Evolutionary conservation across 1,140 invertebrate species (phyloP).

Genomic region (Vollenhovia emeryi): DNA sequence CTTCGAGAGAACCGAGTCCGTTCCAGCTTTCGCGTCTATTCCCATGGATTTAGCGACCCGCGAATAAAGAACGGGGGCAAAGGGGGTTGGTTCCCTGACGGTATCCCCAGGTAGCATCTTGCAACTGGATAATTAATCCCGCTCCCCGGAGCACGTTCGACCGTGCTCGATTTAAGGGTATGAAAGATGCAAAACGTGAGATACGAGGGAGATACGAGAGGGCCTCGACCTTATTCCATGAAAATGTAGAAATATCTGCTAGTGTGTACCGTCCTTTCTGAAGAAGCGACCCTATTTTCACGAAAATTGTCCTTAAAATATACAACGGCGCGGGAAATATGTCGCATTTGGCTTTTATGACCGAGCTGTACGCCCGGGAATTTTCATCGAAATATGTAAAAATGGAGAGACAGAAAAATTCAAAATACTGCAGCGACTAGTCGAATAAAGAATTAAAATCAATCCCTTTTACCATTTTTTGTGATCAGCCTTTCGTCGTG

Average conservation of each 20-base stretch:
- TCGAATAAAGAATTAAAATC: slow-evolving; percentile 14
- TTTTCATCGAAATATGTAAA: slow-evolving; percentile 35
- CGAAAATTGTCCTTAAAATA: slow-evolving; percentile 45
- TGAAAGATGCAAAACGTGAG: slow-evolving; percentile 34
- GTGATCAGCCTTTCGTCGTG: neutral
- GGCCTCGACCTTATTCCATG: slow-evolving; percentile 29
- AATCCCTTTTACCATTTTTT: neutral
- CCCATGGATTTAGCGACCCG: neutral
- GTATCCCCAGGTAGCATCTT: slow-evolving; percentile 10
- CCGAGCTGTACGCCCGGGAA: neutral
- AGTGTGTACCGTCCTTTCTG: slow-evolving; percentile 7
- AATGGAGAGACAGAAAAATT: neutral
- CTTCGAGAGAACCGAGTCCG: neutral
- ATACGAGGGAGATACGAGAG: neutral
- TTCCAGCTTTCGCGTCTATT: neutral
- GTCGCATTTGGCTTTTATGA: slow-evolving; percentile 25
- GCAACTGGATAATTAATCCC: slow-evolving; percentile 47
- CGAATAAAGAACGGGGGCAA: slow-evolving; percentile 3
- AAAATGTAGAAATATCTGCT: slow-evolving; percentile 24
- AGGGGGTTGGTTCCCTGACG: neutral
- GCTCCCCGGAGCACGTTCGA: slow-evolving; percentile 7
- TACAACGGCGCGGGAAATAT: slow-evolving; percentile 14
- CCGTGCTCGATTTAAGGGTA: slow-evolving; percentile 43
- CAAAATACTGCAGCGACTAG: neutral
- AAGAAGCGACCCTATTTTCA: slow-evolving; percentile 22